Conservation (phyloP, 1,140 invertebrate species). For the Bilobella aurantiaca region DNA sequence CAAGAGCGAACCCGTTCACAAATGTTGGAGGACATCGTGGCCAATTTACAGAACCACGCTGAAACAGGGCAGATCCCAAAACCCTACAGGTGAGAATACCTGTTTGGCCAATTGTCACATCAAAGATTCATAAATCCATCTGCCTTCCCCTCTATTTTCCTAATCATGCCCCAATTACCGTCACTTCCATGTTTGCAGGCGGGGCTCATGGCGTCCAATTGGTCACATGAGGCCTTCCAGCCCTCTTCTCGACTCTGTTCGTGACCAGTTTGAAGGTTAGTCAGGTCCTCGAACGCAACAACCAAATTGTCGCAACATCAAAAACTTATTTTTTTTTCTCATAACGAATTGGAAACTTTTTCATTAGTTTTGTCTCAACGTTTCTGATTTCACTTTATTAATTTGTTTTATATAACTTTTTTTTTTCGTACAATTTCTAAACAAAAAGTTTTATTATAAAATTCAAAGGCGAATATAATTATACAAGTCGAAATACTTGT, state of each 20-base stretch:
- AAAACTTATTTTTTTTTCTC: not conserved
- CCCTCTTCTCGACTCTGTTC: slow-evolving; percentile 77
- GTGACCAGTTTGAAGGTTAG: slow-evolving; percentile 42
- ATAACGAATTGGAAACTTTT: not conserved
- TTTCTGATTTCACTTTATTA: too few species aligned
- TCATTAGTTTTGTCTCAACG: too few species aligned
- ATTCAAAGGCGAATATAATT: too few species aligned
- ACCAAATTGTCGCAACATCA: not conserved
- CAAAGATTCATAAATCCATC: too few species aligned
- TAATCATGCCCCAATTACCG: too few species aligned
- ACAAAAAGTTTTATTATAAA: too few species aligned
- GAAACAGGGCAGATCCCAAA: slow-evolving; percentile 92
- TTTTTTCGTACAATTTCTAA: too few species aligned
- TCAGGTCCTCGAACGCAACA: not conserved
- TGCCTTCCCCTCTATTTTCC: too few species aligned
- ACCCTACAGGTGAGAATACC: slow-evolving; percentile 79
- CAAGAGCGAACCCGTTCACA: slow-evolving; percentile 77
- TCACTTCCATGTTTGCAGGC: slow-evolving; percentile 38
- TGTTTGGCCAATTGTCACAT: too few species aligned
- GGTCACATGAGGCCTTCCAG: slow-evolving; percentile 81
- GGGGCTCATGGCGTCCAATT: slow-evolving; percentile 85
- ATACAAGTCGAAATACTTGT: too few species aligned
- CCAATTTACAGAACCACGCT: slow-evolving; percentile 83
- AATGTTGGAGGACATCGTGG: slow-evolving; percentile 89
- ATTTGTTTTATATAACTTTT: too few species aligned